Evolutionary conservation across 2,888 invertebrate species (phyloP), one percentile per base, ranked within the genome.

Genomic region (Thera obeliscata): DNA sequence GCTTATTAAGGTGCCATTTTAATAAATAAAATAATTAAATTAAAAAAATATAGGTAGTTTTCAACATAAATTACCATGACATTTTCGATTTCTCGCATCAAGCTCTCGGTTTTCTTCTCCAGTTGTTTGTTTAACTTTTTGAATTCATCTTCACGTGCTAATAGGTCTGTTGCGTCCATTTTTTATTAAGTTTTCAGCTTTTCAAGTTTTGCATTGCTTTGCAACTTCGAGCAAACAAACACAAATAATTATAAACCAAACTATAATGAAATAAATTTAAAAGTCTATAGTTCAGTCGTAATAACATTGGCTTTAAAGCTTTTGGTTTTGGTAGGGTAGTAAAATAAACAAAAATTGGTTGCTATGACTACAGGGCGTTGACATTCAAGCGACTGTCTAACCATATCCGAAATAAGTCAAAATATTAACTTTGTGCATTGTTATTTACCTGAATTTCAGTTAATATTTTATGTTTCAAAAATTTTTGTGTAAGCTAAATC

Each of bases 141-240:
- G 69, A 90, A 93, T 77, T 92, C 92, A 81, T 91, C 86, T 79
- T 93, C 93, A 12, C 92, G 87, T 3, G 91, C 93, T 76, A 93
- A 74, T 57, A 93, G 79, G 22, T 89, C 87, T n/a, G 83, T 46
- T 8, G 88, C 86, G 74, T 93, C 91, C 93, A 93, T 92, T 73
- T 77, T 81, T 71, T 5, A 54, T 56, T 52, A 11, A 54, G 9
- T 64, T 59, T 66, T 35, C n/a, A 12, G 8, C 9, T 38, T 38
- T 49, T 56, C 43, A 43, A 22, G 11, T 9, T 12, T 35, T 58
- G 38, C 35, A 48, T 58, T 35, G 49, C 35, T 54, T 55, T 56
- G 9, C 52, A 52, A 60, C 55, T 62, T 57, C 56, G 64, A 49
- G 49, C 59, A 33, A 35, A 0, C 57, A 48, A 35, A 38, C 2